These are phyloP conservation scores for Epizoanthus fatuus DNA, from an alignment of 92 coral and sea anemone genomes.

Conservation along the genomic window DNA sequence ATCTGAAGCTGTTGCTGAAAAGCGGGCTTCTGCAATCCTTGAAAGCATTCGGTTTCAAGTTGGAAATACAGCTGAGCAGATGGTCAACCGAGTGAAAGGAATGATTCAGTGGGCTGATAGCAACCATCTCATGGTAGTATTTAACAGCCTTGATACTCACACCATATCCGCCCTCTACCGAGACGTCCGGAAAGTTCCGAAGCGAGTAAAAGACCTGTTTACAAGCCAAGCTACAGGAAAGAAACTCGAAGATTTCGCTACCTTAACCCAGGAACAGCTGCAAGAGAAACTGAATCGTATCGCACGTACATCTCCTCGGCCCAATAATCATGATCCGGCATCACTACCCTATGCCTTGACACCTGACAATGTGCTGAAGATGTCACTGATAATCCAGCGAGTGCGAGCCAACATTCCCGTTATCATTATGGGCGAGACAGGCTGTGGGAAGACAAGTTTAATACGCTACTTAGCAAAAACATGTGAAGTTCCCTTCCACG, in stretches of 20 bases:
- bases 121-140: constrained; percentile 88
- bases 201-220: constrained; percentile 75
- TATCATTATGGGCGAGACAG: constrained; percentile 98
- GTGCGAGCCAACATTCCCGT: constrained; percentile 91
- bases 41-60: constrained; percentile 66
- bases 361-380: constrained; percentile 94
- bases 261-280: constrained; percentile 80
- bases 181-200: constrained; percentile 74
- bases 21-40: constrained; percentile 70
- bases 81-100: constrained; percentile 91
- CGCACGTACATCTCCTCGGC: constrained; percentile 66
- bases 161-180: constrained; percentile 92
- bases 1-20: constrained; percentile 77
- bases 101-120: constrained; percentile 98
- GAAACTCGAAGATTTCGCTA: constrained; percentile 83
- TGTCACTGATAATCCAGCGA: constrained; percentile 94
- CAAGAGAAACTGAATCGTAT: constrained; percentile 86
- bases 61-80: constrained; percentile 71
- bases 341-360: constrained; percentile 87
- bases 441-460: constrained; percentile 98
- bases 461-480: constrained; percentile 92
- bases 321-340: constrained; percentile 23
- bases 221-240: constrained; percentile 80
- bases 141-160: constrained; percentile 80
- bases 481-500: constrained; percentile 77